Evolutionary conservation across 1,140 invertebrate genomes (phyloP), one percentile per base, ranked within the genome.

Genomic region (Habropoda laboriosa): DNA sequence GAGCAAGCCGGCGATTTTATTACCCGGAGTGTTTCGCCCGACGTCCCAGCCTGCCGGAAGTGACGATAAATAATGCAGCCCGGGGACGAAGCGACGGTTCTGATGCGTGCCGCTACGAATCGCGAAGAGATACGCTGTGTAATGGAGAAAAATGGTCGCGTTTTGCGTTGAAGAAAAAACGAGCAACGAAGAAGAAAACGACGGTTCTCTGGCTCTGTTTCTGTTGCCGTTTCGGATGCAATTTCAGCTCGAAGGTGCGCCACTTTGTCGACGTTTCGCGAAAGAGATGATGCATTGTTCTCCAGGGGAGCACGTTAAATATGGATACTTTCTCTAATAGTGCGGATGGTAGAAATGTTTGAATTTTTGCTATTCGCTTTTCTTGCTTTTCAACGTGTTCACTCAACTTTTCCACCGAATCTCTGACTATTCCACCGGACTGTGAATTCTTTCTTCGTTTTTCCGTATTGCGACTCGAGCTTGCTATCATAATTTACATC

Each of bases 51-150:
- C 27, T n/a, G 35, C 42, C 71, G 57, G 27, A 75, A 66, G 24
- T 16, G 18, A 21, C 35, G 27, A 66, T 75, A 75, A 75, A 75
- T 75, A 66, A 75, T 75, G 72, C 60, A 75, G 40, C 61, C 18
- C 38, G 45, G 49, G n/a, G 24, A 45, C 40, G 27, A 18, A 16
- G 72, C 35, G 38, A 66, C 60, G n/a, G 40, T 66, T 63, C 45
- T 63, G 58, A 38, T 75, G 72, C 72, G 45, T 32, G 35, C 40
- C 32, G 47, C 24, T 12, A 47, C 72, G 60, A 75, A 53, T 75
- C 49, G 47, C 18, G 42, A 75, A 66, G 35, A 51, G 60, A 66
- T 47, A 16, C 30, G 24, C 1, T 12, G 27, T 2, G 40, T 32
- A 45, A 68, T 58, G 47, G 51, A 42, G 73, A 51, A 42, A 66